Evolutionary conservation across 1,140 invertebrate genomes (phyloP).

Genomic region (Eubasilissa regina): DNA sequence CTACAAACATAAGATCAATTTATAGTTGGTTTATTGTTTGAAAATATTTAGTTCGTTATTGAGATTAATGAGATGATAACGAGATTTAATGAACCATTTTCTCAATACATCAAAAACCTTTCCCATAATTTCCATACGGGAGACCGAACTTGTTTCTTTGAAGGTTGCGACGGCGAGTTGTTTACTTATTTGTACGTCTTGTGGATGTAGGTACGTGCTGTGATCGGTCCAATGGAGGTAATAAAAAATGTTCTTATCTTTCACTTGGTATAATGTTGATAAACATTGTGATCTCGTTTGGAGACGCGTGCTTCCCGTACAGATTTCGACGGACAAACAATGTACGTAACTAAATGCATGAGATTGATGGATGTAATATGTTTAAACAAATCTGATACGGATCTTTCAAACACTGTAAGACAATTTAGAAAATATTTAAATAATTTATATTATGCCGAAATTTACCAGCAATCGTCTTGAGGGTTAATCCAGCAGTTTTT

Average conservation of each 20-base stretch:
- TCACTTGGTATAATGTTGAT: conserved; percentile 23
- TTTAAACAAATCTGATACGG: no score
- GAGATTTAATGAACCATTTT: conserved; percentile 23
- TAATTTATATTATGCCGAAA: no score
- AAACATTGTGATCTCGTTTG: conserved; percentile 27
- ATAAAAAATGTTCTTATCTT: conserved; percentile 5
- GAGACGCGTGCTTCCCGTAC: conserved; percentile 14
- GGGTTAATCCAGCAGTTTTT: no score
- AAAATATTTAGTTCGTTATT: conserved; percentile 6
- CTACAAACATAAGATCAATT: neutral
- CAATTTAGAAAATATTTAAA: no score
- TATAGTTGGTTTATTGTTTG: neutral
- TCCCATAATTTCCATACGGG: conserved; percentile 21
- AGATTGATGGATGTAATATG: no score
- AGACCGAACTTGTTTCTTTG: conserved; percentile 26
- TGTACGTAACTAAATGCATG: no score
- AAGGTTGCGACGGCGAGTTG: conserved; percentile 5
- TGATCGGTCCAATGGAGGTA: neutral
- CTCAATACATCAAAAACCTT: conserved; percentile 9
- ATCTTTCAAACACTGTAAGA: no score
- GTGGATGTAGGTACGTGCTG: neutral
- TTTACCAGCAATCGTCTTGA: no score
- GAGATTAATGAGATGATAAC: conserved; percentile 23
- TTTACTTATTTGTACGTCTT: conserved; percentile 10
- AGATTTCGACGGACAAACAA: neutral